Conservation (phyloP, 1,140 invertebrate species). For the Rhyacophila brunnea region DNA sequence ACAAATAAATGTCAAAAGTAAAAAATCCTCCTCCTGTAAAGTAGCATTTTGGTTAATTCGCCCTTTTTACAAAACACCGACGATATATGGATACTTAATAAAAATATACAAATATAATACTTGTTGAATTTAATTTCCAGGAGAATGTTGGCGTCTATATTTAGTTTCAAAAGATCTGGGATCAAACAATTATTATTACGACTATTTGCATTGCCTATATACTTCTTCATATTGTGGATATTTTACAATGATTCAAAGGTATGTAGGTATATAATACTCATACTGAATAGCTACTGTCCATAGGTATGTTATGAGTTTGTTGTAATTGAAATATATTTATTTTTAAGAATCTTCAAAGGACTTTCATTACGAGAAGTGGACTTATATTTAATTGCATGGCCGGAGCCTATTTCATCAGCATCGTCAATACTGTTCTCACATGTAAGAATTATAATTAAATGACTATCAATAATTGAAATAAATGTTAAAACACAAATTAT, state of each 20-base stretch:
- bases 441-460: no score
- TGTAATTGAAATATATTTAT: no score
- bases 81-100: no score
- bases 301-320: no score
- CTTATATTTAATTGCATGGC: constrained; percentile 79
- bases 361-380: constrained; percentile 74
- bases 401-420: constrained; percentile 75
- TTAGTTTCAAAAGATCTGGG: constrained; percentile 72
- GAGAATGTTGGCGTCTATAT: constrained; percentile 71
- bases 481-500: no score
- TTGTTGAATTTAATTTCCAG: constrained; percentile 57
- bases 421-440: constrained; percentile 73
- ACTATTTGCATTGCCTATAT: constrained; percentile 72
- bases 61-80: no score
- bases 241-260: constrained; percentile 75
- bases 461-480: no score
- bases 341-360: constrained; percentile 65
- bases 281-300: background rate
- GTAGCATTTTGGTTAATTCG: no score
- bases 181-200: constrained; percentile 71
- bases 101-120: no score
- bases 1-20: no score
- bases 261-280: no score
- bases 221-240: constrained; percentile 74
- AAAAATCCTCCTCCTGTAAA: no score